Percentiles rank a stretch among this genome's conserved stretches.
Conservation (phyloP, 2,113 vertebrate species). For the Dolichotis patagonum region DNA sequence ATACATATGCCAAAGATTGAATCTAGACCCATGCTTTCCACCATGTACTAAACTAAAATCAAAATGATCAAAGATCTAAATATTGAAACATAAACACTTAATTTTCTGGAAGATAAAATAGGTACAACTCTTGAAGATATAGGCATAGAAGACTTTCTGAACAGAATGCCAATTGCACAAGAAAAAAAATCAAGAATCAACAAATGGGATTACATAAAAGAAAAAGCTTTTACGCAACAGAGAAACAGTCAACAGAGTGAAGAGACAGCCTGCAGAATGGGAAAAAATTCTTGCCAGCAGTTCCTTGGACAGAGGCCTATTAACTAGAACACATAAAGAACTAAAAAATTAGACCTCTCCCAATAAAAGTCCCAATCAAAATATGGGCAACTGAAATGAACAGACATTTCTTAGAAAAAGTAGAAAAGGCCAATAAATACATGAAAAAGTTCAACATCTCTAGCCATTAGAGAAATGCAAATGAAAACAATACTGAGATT, state of each 20-base stretch:
- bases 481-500: no score
- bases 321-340: background rate
- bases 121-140: background rate
- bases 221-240: background rate
- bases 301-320: background rate
- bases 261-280: background rate
- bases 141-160: background rate
- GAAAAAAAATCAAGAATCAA: background rate
- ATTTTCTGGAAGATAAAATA: background rate
- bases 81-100: background rate
- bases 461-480: no score
- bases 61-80: background rate
- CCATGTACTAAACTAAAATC: no score
- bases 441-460: no score
- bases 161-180: background rate
- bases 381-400: background rate
- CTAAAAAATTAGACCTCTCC: background rate
- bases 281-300: background rate
- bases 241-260: background rate
- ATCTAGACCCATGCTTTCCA: no score
- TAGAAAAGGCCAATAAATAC: background rate
- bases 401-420: background rate
- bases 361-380: background rate
- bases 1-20: no score
- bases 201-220: background rate